Conservation (phyloP, 1,140 invertebrate genomes). For the Helicoverpa zea region DNA sequence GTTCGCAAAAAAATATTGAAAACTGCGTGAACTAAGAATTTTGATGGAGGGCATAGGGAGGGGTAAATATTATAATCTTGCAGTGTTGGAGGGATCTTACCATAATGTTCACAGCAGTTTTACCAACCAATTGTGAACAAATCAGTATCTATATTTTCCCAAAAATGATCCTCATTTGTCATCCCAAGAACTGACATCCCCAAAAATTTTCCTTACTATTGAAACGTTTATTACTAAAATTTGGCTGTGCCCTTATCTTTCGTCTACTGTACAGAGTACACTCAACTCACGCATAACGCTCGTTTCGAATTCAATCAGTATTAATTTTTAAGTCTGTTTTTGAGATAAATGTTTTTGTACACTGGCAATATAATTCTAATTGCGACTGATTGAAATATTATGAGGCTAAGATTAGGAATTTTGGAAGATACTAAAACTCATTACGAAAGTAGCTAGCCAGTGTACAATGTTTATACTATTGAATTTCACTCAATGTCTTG, state of each 20-base stretch:
- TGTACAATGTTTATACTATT: not conserved
- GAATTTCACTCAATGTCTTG: not conserved
- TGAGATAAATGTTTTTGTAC: not conserved
- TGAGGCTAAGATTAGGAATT: too few species aligned
- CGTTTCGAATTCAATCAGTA: conserved; percentile 12
- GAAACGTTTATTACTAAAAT: not conserved
- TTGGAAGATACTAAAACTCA: too few species aligned
- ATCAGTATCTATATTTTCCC: not conserved
- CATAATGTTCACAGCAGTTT: not conserved
- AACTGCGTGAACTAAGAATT: too few species aligned
- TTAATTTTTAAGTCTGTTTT: conserved; percentile 22
- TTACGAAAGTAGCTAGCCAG: not conserved
- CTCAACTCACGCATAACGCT: conserved; percentile 3
- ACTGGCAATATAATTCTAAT: not conserved
- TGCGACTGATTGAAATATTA: too few species aligned
- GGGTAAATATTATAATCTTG: too few species aligned
- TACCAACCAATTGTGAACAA: not conserved
- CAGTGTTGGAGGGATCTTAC: too few species aligned
- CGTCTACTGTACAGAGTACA: not conserved
- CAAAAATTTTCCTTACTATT: not conserved
- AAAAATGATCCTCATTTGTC: not conserved
- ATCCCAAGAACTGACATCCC: not conserved
- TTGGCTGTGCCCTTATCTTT: conserved; percentile 28
- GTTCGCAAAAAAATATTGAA: too few species aligned
- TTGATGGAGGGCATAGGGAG: too few species aligned